These are phyloP conservation scores for Tetragnatha versicolor DNA, from an alignment of 1,140 invertebrate genomes.

Conservation along the genomic window DNA sequence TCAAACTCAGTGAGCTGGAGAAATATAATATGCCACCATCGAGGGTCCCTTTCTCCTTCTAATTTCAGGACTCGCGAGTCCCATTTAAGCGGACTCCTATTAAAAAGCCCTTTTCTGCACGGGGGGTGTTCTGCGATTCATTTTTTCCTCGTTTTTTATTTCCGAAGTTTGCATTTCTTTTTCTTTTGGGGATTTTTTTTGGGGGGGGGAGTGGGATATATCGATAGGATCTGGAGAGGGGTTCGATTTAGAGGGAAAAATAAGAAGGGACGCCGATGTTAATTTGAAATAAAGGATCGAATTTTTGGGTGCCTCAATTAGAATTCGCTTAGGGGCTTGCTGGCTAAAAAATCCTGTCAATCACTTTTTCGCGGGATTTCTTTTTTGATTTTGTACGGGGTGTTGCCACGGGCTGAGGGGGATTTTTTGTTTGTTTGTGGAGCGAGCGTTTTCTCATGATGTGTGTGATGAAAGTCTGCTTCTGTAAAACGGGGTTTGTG, in stretches of 20 bases:
- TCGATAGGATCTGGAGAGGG: conserved; percentile 42
- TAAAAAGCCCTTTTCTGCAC: conserved; percentile 45
- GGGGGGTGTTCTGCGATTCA: conserved; percentile 14
- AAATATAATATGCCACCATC: conserved; percentile 22
- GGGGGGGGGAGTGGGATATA: conserved; percentile 22
- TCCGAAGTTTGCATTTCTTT: conserved; percentile 21
- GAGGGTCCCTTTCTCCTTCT: conserved; percentile 17
- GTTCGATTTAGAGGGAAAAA: neutral
- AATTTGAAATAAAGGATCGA: conserved; percentile 55
- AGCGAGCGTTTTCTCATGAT: too few relatives aligned
- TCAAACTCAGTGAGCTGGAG: conserved; percentile 26
- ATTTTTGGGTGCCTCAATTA: conserved; percentile 49
- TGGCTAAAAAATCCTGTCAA: conserved; percentile 46
- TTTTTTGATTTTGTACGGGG: neutral
- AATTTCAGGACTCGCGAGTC: conserved; percentile 47
- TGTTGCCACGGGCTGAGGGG: neutral
- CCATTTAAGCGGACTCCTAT: conserved; percentile 53
- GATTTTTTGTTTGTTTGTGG: too few relatives aligned
- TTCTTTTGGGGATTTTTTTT: conserved; percentile 22
- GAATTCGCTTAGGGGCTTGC: conserved; percentile 43
- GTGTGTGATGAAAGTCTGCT: too few relatives aligned
- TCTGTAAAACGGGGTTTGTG: too few relatives aligned
- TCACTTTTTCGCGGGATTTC: conserved; percentile 19
- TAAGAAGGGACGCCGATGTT: conserved; percentile 31
- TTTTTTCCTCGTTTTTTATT: conserved; percentile 54